phyloP scores from a whole-genome alignment of 1,140 invertebrate species.

The Cyphomyrmex costatus region DNA sequence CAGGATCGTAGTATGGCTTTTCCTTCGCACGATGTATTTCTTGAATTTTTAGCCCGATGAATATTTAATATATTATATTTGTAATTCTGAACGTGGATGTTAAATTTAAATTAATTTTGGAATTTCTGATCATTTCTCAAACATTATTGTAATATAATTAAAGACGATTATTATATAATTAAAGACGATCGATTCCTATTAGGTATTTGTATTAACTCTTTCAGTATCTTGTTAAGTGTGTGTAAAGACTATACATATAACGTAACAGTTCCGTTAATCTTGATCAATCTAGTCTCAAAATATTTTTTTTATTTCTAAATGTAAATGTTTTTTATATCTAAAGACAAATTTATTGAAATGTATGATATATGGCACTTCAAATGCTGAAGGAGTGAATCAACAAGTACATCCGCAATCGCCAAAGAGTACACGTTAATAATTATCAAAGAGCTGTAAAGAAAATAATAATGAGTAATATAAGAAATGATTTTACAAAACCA shows the following conservation, averaged over 20 bases:
- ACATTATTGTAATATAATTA: slow-evolving; percentile 19
- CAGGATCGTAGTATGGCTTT: slow-evolving; percentile 8
- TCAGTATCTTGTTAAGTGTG: slow-evolving; percentile 32
- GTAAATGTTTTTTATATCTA: too few relatives aligned
- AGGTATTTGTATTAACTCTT: slow-evolving; percentile 43
- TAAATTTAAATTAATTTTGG: slow-evolving; percentile 21
- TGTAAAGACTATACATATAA: neutral
- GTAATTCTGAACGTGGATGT: neutral
- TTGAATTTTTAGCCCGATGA: slow-evolving; percentile 9
- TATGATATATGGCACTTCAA: neutral
- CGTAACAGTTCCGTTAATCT: neutral
- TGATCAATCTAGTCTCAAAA: neutral
- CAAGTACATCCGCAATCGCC: slow-evolving; percentile 33
- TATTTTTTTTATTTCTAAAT: neutral
- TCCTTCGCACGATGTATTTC: slow-evolving; percentile 10
- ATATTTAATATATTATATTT: slow-evolving; percentile 30
- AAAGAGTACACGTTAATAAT: slow-evolving; percentile 56
- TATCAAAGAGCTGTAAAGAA: slow-evolving; percentile 48
- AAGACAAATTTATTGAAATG: slow-evolving; percentile 6
- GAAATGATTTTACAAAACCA: slow-evolving; percentile 78
- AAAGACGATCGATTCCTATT: slow-evolving; percentile 29
- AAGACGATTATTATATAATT: slow-evolving; percentile 26
- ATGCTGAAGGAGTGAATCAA: slow-evolving; percentile 44
- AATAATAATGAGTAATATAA: slow-evolving; percentile 43
- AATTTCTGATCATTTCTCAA: neutral